Evolutionary conservation across 2,888 invertebrate genomes (phyloP).

Genomic region (Chaetogeoica ovagalla): DNA sequence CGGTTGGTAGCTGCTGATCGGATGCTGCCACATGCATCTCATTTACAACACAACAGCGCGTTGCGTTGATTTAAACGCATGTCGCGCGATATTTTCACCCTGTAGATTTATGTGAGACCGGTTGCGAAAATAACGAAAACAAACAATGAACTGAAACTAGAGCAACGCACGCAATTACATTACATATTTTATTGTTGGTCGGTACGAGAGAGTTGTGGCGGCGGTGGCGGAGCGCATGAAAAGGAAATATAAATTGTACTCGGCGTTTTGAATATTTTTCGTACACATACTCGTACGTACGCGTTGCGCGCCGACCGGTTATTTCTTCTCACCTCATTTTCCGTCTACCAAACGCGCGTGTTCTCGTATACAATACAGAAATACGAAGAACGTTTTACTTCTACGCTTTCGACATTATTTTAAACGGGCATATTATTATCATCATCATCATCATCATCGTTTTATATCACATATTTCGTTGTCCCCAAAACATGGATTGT

Average conservation of each 20-base stretch:
- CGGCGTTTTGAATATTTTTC: conserved; percentile 19
- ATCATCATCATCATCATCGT: no score
- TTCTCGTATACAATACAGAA: no score
- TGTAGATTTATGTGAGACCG: conserved; percentile 2
- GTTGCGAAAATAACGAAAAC: conserved; percentile 50
- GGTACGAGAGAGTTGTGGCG: neutral
- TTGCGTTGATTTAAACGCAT: conserved; percentile 34
- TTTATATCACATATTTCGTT: no score
- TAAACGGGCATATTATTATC: no score
- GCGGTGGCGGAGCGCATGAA: conserved; percentile 15
- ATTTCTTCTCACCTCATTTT: conserved; percentile 17
- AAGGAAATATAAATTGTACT: conserved; percentile 25
- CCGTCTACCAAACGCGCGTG: neutral
- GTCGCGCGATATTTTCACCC: conserved; percentile 46
- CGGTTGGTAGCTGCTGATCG: neutral
- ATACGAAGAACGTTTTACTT: no score
- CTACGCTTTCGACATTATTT: no score
- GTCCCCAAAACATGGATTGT: no score
- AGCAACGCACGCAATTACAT: conserved; percentile 28
- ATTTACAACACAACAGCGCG: no score
- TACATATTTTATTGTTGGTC: neutral
- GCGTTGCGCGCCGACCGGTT: conserved; percentile 17
- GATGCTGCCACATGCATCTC: neutral
- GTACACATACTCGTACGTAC: neutral
- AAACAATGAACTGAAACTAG: conserved; percentile 51